Conservation (phyloP, 2,888 invertebrate species). For the Clitarchus hookeri region DNA sequence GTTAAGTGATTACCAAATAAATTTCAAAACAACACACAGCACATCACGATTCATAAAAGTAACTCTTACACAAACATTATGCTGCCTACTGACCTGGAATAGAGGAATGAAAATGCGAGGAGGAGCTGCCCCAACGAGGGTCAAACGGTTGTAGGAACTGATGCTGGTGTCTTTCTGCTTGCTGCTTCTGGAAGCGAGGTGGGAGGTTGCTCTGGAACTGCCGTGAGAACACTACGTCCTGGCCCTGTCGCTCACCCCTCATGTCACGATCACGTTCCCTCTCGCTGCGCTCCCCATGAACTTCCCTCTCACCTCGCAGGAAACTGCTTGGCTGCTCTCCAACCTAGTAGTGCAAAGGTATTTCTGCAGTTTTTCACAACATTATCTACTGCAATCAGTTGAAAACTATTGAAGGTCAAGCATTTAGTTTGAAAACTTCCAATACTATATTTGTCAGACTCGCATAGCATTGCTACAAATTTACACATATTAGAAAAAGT, state of each 20-base stretch:
- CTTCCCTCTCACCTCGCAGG: slow-evolving; percentile 10
- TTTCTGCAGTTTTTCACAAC: no score
- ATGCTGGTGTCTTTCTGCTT: slow-evolving; percentile 56
- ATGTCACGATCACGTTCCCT: slow-evolving; percentile 48
- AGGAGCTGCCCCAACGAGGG: slow-evolving; percentile 36
- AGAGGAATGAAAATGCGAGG: slow-evolving; percentile 28
- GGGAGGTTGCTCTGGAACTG: slow-evolving; percentile 83
- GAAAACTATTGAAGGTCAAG: no score
- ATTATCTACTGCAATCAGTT: no score
- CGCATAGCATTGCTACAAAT: no score
- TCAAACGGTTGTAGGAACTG: slow-evolving; percentile 35
- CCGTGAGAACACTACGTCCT: slow-evolving; percentile 67
- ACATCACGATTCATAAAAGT: no score
- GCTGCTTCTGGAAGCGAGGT: slow-evolving; percentile 82
- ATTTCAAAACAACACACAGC: no score
- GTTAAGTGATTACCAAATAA: no score
- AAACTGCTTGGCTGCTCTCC: slow-evolving; percentile 3
- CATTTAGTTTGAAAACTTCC: no score
- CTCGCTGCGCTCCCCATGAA: slow-evolving; percentile 50
- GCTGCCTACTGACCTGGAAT: slow-evolving; percentile 27
- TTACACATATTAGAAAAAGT: no score
- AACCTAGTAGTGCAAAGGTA: not conserved
- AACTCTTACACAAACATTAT: no score
- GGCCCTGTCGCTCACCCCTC: slow-evolving; percentile 37
- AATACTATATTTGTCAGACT: no score